Percentiles rank a stretch among this genome's conserved stretches.
phyloP scores from a whole-genome alignment of 1,140 invertebrate species.

The fruit fly (Drosophila melanogaster) region Release_6_plus_ISO1_MT NC_004354.4:2694001-2694500 shows the following conservation, averaged over 20 bases:
- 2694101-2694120: neutral
- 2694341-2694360: conserved; percentile 4
- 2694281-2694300: neutral
- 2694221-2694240: conserved; percentile 16
- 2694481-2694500: conserved; percentile 13
- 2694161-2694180: neutral
- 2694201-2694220: conserved; percentile 11
- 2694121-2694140: neutral
- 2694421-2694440: neutral
- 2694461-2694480: conserved; percentile 16
- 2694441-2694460: neutral
- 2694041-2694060: neutral
- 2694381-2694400: neutral
- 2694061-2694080: too few relatives aligned
- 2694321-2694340: conserved; percentile 23
- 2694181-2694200: conserved; percentile 6
- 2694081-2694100: neutral
- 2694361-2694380: neutral
- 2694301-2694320: neutral
- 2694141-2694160: neutral
- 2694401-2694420: too few relatives aligned
- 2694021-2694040: neutral
- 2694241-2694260: conserved; percentile 26
- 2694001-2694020: neutral
- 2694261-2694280: conserved; percentile 4